Evolutionary conservation across 2,888 invertebrate genomes (phyloP).

Genomic region (Tuberolachnus salignus): DNA sequence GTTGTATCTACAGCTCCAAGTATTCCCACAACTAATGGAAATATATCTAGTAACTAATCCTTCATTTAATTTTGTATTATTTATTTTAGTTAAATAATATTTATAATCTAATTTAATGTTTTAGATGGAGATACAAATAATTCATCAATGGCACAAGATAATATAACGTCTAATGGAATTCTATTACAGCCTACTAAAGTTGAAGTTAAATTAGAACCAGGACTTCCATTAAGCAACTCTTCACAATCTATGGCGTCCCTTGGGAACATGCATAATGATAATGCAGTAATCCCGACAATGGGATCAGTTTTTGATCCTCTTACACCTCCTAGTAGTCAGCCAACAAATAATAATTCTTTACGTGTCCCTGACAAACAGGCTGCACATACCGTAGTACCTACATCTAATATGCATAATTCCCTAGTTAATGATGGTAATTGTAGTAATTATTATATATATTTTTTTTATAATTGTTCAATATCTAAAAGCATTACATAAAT

Average conservation of each 20-base stretch:
- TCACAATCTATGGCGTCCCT: constrained; percentile 19
- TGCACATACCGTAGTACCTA: constrained; percentile 36
- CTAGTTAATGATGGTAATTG: constrained; percentile 43
- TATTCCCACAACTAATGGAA: constrained; percentile 52
- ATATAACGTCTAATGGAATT: constrained; percentile 44
- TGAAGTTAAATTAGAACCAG: constrained; percentile 50
- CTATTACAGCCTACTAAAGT: constrained; percentile 19
- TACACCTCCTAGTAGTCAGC: constrained; percentile 52
- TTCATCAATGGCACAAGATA: constrained; percentile 38
- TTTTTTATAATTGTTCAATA: neutral
- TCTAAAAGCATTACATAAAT: neutral
- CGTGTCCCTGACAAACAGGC: constrained; percentile 52
- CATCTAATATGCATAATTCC: constrained; percentile 31
- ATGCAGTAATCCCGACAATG: constrained; percentile 33
- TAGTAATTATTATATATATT: neutral
- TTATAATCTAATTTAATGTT: neutral
- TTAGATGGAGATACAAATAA: constrained; percentile 48
- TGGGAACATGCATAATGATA: constrained; percentile 36
- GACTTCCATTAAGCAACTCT: constrained; percentile 37
- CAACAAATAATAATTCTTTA: constrained; percentile 53
- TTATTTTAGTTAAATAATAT: neutral
- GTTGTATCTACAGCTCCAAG: constrained; percentile 36
- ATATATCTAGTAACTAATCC: constrained; percentile 44
- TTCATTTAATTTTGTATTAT: neutral
- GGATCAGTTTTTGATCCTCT: constrained; percentile 52